phyloP scores from a whole-genome alignment of 2,888 invertebrate genomes.

The Polietes domitor region DNA sequence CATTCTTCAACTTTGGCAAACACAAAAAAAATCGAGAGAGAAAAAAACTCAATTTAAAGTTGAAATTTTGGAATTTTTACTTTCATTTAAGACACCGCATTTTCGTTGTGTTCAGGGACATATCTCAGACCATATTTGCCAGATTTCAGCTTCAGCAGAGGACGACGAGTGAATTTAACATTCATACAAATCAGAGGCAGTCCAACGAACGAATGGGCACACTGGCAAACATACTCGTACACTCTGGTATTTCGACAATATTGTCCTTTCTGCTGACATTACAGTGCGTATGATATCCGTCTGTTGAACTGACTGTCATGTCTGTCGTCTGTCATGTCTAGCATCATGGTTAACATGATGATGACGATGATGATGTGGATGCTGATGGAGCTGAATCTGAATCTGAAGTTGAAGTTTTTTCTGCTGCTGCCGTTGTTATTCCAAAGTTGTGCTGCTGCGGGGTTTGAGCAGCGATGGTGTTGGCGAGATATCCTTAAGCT shows the following conservation, averaged over 20 bases:
- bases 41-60: slow-evolving; percentile 2
- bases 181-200: neutral
- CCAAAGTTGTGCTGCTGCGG: slow-evolving; percentile 8
- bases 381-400: slow-evolving; percentile 19
- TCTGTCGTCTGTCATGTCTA: slow-evolving; percentile 49
- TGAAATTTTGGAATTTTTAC: slow-evolving; percentile 44
- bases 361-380: slow-evolving; percentile 46
- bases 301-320: slow-evolving; percentile 44
- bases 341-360: slow-evolving; percentile 17
- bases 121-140: neutral
- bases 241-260: slow-evolving; percentile 41
- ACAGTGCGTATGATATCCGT: slow-evolving; percentile 62
- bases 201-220: neutral
- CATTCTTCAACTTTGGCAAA: neutral
- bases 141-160: neutral
- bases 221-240: neutral
- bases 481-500: slow-evolving; percentile 59
- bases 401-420: slow-evolving; percentile 8
- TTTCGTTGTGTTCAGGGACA: neutral
- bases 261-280: slow-evolving; percentile 61
- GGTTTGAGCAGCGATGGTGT: slow-evolving; percentile 36
- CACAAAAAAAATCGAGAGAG: neutral
- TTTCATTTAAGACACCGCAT: slow-evolving; percentile 37
- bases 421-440: neutral
- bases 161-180: neutral